phyloP scores from a whole-genome alignment of 2,113 vertebrate species.

The Anhinga rufa region DNA sequence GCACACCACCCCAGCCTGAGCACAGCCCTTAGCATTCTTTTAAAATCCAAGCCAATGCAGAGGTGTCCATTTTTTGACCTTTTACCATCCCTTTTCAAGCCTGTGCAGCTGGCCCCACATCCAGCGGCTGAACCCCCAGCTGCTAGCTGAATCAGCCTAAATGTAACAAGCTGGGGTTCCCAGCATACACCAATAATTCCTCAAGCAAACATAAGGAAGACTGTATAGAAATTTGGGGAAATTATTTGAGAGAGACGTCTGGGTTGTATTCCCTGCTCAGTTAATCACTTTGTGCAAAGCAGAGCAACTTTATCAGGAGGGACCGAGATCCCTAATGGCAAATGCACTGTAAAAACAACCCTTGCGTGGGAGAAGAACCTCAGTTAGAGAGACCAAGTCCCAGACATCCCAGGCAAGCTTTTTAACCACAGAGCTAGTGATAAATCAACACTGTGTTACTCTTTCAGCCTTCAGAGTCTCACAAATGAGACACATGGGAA shows the following conservation, averaged over 20 bases:
- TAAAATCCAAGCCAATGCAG: background rate
- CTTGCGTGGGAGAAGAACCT: background rate
- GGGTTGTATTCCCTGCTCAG: background rate
- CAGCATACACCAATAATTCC: background rate
- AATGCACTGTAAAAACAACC: background rate
- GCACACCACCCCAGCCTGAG: background rate
- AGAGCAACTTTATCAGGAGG: background rate
- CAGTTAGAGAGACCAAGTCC: background rate
- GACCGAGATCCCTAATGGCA: background rate
- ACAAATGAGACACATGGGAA: background rate
- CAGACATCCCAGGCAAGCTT: background rate
- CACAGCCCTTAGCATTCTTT: accelerated
- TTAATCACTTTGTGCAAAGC: background rate
- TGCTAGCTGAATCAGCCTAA: background rate
- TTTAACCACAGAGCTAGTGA: background rate
- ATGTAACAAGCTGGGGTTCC: background rate
- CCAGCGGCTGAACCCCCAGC: background rate
- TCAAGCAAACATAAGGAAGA: background rate
- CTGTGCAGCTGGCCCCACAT: background rate
- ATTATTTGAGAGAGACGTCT: background rate
- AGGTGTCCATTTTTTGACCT: background rate
- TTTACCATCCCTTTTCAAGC: background rate
- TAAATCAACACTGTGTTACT: background rate
- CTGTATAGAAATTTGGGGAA: background rate
- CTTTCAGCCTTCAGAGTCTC: background rate